Conservation (phyloP, 2,113 vertebrate genomes). For the Amphilophus citrinellus region DNA sequence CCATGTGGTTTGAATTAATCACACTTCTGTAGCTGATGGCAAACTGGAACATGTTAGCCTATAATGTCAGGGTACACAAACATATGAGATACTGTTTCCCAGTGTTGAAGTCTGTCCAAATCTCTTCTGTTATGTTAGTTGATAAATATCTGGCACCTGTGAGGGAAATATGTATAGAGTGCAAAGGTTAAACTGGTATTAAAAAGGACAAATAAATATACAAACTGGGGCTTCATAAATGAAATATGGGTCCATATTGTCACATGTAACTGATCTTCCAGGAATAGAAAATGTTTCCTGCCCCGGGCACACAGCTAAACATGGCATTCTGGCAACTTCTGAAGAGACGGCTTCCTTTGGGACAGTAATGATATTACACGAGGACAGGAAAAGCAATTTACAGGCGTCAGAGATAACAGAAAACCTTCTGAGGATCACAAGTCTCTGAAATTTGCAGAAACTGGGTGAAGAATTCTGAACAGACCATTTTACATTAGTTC, state of each 20-base stretch:
- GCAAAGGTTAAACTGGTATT: not conserved
- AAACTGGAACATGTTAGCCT: slow-evolving; percentile 22
- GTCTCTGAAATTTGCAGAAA: slow-evolving; percentile 1
- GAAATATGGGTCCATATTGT: not conserved
- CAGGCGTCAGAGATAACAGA: not conserved
- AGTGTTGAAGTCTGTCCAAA: not conserved
- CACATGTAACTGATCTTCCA: not conserved
- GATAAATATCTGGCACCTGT: not conserved
- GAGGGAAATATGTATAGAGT: not conserved
- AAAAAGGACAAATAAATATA: not conserved
- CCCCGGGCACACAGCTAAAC: not conserved
- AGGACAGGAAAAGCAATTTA: slow-evolving; percentile 7
- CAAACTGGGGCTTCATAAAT: not conserved
- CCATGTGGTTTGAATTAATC: slow-evolving; percentile 54
- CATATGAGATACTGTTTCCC: slow-evolving; percentile 25
- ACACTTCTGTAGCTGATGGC: not conserved
- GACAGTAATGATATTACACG: not conserved
- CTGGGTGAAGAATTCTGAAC: not conserved
- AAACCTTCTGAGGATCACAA: not conserved
- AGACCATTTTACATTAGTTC: slow-evolving; percentile 49
- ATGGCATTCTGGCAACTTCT: not conserved
- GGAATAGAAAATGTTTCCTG: not conserved
- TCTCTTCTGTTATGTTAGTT: not conserved
- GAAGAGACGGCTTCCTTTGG: not conserved
- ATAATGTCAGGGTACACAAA: slow-evolving; percentile 18